Percentiles rank a stretch among this genome's conserved stretches.
phyloP scores from a whole-genome alignment of 2,113 vertebrate species.

The Platichthys stellatus region DNA sequence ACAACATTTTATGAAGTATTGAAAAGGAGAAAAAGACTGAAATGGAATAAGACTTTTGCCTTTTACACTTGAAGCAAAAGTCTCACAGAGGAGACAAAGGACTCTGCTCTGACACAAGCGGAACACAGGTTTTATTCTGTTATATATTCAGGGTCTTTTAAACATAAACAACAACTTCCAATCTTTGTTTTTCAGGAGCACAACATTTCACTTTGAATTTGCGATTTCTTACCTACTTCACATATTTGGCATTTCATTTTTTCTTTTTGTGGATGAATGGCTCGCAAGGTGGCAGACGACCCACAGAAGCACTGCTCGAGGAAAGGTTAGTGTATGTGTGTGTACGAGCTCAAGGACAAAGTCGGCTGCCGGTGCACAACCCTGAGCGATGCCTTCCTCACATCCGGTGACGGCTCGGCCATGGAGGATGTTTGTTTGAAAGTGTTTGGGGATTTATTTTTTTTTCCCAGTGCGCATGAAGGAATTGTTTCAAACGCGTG shows the following conservation, averaged over 20 bases:
- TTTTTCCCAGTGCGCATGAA: neutral
- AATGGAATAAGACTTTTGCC: neutral
- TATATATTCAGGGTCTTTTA: no score
- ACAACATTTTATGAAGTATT: neutral
- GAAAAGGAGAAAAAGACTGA: conserved; percentile 2
- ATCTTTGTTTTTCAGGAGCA: no score
- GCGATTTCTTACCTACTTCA: neutral
- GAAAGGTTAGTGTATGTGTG: neutral
- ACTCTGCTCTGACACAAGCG: no score
- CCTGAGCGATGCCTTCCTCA: no score
- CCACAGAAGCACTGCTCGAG: neutral
- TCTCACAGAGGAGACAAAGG: no score
- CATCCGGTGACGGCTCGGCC: no score
- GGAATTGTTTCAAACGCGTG: neutral
- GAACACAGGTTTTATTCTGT: no score
- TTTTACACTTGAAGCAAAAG: neutral
- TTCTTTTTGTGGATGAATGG: neutral
- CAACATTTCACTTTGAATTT: no score
- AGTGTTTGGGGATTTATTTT: neutral
- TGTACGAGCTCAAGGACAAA: neutral
- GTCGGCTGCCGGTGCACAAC: neutral
- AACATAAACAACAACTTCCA: no score
- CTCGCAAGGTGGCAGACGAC: no score
- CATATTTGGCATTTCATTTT: neutral
- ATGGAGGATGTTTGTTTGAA: neutral